Conservation (phyloP, 2,888 invertebrate species). For the Mythimna impura region DNA sequence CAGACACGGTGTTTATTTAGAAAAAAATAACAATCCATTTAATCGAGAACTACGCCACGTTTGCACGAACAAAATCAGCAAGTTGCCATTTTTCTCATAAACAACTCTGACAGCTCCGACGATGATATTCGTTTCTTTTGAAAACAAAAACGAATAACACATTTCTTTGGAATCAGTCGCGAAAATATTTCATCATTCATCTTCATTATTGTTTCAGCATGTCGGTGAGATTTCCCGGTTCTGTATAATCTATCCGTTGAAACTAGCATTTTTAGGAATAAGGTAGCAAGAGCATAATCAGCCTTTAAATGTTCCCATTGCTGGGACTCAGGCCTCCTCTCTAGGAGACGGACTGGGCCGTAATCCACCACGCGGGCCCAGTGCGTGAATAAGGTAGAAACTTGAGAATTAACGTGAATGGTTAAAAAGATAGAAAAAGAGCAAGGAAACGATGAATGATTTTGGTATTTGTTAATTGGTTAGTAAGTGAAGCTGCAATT, state of each 20-base stretch:
- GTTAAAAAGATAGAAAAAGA: background rate
- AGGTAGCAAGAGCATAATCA: too few species aligned
- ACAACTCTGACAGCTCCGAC: slow-evolving; percentile 36
- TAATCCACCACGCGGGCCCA: too few species aligned
- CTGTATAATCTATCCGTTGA: background rate
- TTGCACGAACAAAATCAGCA: slow-evolving; percentile 19
- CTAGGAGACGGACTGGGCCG: too few species aligned
- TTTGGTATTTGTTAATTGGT: too few species aligned
- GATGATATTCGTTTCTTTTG: slow-evolving; percentile 33
- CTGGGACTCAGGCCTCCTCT: too few species aligned
- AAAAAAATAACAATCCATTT: slow-evolving; percentile 9
- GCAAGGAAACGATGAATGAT: too few species aligned
- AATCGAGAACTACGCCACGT: background rate
- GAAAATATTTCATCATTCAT: slow-evolving; percentile 33
- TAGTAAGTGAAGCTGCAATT: too few species aligned
- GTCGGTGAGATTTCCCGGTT: background rate
- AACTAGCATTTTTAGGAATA: background rate
- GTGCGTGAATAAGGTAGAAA: too few species aligned
- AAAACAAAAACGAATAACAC: slow-evolving; percentile 26
- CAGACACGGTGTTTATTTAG: too few species aligned
- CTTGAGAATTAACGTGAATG: background rate
- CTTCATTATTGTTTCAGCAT: slow-evolving; percentile 22
- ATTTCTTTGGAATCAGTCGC: slow-evolving; percentile 8
- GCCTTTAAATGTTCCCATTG: too few species aligned
- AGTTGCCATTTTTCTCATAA: slow-evolving; percentile 36